Base-by-base conservation (phyloP, 1,140 invertebrate genomes). In the Cryptotermes secundus region DNA sequence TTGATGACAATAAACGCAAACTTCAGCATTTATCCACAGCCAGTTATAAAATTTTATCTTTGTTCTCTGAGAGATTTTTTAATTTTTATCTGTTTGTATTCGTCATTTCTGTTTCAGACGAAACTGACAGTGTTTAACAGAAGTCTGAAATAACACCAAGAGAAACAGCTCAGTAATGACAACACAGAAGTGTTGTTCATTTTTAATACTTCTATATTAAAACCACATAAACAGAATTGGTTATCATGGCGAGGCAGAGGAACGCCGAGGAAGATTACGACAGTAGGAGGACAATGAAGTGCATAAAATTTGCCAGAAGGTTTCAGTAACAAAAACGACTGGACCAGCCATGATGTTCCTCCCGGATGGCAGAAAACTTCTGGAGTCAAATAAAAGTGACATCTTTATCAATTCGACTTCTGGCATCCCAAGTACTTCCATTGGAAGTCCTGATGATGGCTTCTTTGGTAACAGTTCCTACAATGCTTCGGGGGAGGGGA, bases 401-500 rank as follows among this genome's bases (percentile, higher is more conserved):
- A 26, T 72, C 26, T 26, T 31, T 72, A 31, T n/a, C 26, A 72
- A 72, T 6, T n/a, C 59, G 26, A 72, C 6, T 72, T 72, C 59
- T 14, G 9, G 9, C 26, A 72, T 26, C 4, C 26, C n/a, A 26
- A 31, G 0, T 72, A 31, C 31, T 72, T 31, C 59, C 59, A 31
- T 6, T 72, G 26, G 9, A 31, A 9, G 59, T 31, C 4, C 59
- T 31, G 59, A 72, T 10, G 14, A 3, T n/a, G n/a, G 6, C 59
- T 10, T 72, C 59, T 72, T 72, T 72, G 59, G 2, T 72, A 72
- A 72, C 59, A 72, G 59, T 72, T 72, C 59, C 59, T 72, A n/a
- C n/a, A 72, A 72, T 72, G 1, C 59, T 3, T 72, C 59, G 1
- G 59, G 59, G 14, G 59, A n/a, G 26, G 59, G 59, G 0, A 72